A percentile compares a stretch with the other conserved stretches of the same genome.
Evolutionary conservation across 2,888 invertebrate genomes (phyloP).

Genomic region (Amorpha juglandis): DNA sequence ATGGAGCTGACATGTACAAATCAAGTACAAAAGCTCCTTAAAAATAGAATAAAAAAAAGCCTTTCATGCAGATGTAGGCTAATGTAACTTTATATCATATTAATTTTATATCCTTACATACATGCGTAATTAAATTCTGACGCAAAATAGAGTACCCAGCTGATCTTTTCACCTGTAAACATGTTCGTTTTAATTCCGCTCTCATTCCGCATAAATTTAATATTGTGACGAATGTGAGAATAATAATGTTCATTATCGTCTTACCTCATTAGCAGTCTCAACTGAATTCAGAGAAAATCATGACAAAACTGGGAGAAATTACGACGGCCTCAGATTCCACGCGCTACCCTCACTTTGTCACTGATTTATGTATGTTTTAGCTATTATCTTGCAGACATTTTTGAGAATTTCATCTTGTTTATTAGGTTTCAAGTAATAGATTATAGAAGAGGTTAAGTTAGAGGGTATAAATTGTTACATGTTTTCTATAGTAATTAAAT

Average conservation of each 20-base stretch:
- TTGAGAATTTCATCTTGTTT: background rate
- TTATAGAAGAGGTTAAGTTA: no score
- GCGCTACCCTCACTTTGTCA: conserved; percentile 7
- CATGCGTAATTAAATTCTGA: background rate
- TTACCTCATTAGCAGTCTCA: conserved; percentile 43
- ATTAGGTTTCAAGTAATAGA: background rate
- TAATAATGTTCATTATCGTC: conserved; percentile 44
- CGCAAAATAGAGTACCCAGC: background rate
- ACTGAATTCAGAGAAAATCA: conserved; percentile 40
- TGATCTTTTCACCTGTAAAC: background rate
- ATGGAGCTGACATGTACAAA: no score
- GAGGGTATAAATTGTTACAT: no score
- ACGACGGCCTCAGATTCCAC: conserved; percentile 12
- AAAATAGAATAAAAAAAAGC: no score
- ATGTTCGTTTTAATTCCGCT: background rate
- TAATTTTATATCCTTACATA: background rate
- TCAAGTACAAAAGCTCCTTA: no score
- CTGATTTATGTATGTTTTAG: conserved; percentile 13
- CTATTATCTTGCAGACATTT: conserved; percentile 1
- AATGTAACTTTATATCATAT: no score
- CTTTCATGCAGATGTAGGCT: no score
- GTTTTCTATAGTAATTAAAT: no score
- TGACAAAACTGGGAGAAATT: conserved; percentile 35
- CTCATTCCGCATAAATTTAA: conserved; percentile 19
- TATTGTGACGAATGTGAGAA: conserved; percentile 37